phyloP scores from a whole-genome alignment of 2,113 vertebrate species.

The Pteronura brasiliensis region DNA sequence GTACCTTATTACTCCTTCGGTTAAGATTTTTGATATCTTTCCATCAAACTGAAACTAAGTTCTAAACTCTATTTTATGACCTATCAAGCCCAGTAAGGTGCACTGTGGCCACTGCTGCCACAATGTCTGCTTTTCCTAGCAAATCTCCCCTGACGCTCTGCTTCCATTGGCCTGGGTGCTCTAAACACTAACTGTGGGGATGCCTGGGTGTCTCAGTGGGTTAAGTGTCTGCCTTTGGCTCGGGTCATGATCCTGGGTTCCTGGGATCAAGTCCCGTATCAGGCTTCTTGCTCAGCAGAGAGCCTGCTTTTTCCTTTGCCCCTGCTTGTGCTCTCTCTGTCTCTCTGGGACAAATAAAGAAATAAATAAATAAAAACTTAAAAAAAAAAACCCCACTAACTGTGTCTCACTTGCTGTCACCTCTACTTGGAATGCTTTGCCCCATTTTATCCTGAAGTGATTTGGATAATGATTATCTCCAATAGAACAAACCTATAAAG shows the following conservation, averaged over 20 bases:
- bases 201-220: too few species aligned
- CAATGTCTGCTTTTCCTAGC: not conserved
- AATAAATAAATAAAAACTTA: too few species aligned
- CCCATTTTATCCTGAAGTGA: not conserved
- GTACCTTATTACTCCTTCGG: not conserved
- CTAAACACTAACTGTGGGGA: too few species aligned
- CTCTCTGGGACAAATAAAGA: too few species aligned
- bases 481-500: not conserved
- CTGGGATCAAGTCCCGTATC: too few species aligned
- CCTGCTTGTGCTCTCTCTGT: too few species aligned
- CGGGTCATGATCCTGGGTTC: too few species aligned
- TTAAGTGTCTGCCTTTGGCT: too few species aligned
- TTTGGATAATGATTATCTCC: not conserved
- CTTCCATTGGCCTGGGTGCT: rapidly evolving
- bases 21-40: not conserved
- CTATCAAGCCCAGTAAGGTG: too few species aligned
- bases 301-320: too few species aligned
- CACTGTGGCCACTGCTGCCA: rapidly evolving
- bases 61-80: not conserved
- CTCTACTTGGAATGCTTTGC: not conserved
- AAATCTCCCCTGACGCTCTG: rapidly evolving
- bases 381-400: too few species aligned
- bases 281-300: too few species aligned
- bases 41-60: not conserved
- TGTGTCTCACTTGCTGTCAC: not conserved